Conservation (phyloP, 2,888 invertebrate species). For the Colletes collaris region DNA sequence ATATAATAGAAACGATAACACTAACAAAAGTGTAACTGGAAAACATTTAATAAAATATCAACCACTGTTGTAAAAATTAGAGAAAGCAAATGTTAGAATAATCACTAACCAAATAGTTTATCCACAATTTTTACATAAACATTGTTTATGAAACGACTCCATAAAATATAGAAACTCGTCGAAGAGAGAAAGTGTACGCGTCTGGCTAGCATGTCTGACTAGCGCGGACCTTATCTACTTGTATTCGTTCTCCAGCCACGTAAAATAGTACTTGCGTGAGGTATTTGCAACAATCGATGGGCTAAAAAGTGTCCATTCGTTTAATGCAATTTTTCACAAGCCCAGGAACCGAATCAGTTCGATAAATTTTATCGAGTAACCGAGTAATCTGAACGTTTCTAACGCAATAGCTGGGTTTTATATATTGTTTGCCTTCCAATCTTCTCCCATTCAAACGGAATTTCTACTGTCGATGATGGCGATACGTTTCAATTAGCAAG, state of each 20-base stretch:
- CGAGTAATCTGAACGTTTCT: background rate
- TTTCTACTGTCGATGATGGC: conserved; percentile 31
- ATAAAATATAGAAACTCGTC: background rate
- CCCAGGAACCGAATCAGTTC: no score
- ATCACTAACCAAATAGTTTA: no score
- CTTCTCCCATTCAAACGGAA: conserved; percentile 22
- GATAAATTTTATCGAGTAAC: background rate
- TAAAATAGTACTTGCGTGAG: background rate
- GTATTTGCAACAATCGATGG: no score
- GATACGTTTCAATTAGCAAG: conserved; percentile 51
- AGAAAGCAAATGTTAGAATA: no score
- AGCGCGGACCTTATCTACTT: conserved; percentile 76
- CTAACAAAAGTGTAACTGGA: no score
- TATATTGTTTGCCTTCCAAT: conserved; percentile 4
- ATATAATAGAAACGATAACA: no score
- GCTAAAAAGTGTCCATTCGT: no score
- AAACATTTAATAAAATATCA: no score
- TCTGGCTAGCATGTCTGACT: conserved; percentile 69
- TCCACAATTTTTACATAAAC: no score
- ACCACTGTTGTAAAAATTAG: no score
- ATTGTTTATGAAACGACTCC: background rate
- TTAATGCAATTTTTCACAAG: no score
- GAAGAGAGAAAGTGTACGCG: conserved; percentile 24
- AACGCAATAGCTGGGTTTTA: background rate
- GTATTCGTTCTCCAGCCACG: conserved; percentile 28